Conservation (phyloP, 2,888 invertebrate genomes). For the Brachypterus glaber region DNA sequence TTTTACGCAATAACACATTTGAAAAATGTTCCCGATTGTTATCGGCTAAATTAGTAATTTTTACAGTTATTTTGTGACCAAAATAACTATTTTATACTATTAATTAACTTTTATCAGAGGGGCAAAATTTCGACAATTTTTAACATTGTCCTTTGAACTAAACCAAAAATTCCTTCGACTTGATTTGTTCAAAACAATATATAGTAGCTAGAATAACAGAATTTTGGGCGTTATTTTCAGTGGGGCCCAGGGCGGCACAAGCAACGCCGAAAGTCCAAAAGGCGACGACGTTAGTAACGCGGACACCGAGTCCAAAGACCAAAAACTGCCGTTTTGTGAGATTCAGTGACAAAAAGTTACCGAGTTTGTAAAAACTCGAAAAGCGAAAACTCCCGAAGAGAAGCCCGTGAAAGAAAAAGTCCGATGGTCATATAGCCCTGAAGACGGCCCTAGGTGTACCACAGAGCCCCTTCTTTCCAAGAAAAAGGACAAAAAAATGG, state of each 20-base stretch:
- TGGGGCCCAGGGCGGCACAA: slow-evolving; percentile 51
- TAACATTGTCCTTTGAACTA: no score
- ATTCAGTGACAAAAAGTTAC: slow-evolving; percentile 65
- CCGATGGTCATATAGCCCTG: slow-evolving; percentile 41
- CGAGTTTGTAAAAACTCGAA: slow-evolving; percentile 44
- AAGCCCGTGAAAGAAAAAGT: slow-evolving; percentile 37
- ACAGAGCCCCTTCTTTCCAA: slow-evolving; percentile 36
- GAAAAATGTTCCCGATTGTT: no score
- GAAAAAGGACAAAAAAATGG: slow-evolving; percentile 36
- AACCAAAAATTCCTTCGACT: no score
- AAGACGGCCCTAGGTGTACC: slow-evolving; percentile 40
- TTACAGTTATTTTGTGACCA: no score
- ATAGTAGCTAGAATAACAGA: no score
- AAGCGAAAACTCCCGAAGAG: slow-evolving; percentile 40
- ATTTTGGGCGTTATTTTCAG: no score
- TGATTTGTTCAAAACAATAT: no score
- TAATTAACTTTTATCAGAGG: no score
- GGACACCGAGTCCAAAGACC: slow-evolving; percentile 53
- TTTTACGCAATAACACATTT: no score
- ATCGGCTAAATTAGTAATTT: no score
- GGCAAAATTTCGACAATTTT: no score
- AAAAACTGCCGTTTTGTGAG: slow-evolving; percentile 62
- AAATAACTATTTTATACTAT: no score
- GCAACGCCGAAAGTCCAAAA: slow-evolving; percentile 51
- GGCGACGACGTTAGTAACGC: slow-evolving; percentile 51